Evolutionary conservation across 2,113 vertebrate species (phyloP).

Genomic region (Muntiacus muntjak): DNA sequence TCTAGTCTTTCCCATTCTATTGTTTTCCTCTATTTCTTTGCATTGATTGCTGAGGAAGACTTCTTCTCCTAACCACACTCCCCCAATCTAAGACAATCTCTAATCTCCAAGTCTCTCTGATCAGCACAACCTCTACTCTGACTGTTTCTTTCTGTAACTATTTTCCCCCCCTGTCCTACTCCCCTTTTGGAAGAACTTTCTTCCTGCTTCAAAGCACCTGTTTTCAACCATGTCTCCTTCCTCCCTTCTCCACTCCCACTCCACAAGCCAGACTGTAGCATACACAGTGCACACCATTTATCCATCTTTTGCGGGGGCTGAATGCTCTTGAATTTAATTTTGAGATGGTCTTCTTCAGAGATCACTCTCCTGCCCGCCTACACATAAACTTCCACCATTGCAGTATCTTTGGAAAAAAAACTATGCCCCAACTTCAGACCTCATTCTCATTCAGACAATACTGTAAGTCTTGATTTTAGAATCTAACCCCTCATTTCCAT

Average conservation of each 20-base stretch:
- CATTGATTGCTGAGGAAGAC: too few relatives aligned
- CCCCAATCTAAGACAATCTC: not conserved
- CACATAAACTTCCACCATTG: not conserved
- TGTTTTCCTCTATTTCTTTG: too few relatives aligned
- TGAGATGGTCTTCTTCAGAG: not conserved
- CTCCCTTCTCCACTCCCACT: not conserved
- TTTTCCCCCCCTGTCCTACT: not conserved
- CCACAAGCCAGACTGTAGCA: not conserved
- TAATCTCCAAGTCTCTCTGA: not conserved
- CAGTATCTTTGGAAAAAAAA: not conserved
- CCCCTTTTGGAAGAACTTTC: not conserved
- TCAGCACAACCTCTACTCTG: not conserved
- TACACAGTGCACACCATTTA: not conserved
- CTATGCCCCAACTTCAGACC: not conserved
- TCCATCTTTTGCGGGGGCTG: not conserved
- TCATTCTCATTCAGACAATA: conserved; percentile 12
- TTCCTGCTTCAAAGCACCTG: not conserved
- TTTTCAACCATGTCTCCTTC: not conserved
- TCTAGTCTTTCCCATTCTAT: too few relatives aligned
- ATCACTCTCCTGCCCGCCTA: not conserved
- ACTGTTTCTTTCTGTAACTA: not conserved
- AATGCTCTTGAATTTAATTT: conserved; percentile 6
- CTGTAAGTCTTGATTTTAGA: not conserved
- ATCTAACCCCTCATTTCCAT: not conserved
- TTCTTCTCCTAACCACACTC: not conserved